Evolutionary conservation across 92 coral and sea anemone species (phyloP), one percentile per base, ranked within the genome.

Genomic region (Pocillopora meandrina): DNA sequence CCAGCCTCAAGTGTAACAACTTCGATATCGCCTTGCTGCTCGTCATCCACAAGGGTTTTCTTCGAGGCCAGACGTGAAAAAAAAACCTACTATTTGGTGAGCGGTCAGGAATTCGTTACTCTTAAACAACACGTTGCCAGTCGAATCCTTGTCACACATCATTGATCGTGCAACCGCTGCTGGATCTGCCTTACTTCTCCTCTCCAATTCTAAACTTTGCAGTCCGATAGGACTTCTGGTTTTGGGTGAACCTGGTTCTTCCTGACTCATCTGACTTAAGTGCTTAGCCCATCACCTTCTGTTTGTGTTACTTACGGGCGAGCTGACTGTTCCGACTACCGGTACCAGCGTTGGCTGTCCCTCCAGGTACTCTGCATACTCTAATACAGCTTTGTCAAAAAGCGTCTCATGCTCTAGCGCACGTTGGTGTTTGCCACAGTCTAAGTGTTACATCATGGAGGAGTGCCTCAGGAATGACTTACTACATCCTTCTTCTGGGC

Each of bases 171-270:
- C 92, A 60, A 91, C 92, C 57, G 90, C 79, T 61, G 94, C 83
- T 61, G 92, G 92, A 81, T 91, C 88, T 49, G 92, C 77, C 82
- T 89, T 87, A 34, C 63, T 71, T 35, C 65, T 85, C 78, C 77
- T 91, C 92, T 79, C 95, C 95, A 16, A 91, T 61, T 77, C 73
- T 86, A 79, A 91, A 91, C 81, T 91, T 91, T 57, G 82, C 65
- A 21, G 82, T 78, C 13, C 89, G 88, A 81, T 80, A 91, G 33
- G 80, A 63, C 72, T 82, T 91, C 71, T 91, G 90, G 58, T n/a
- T 52, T 61, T 79, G 73, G 10, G 92, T 80, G 70, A 91, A 88
- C 70, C 92, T 84, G 76, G 84, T 86, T 81, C 87, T 91, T 65
- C 82, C 65, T 61, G 89, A 76, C 26, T 68, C 85, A 79, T 82